A percentile compares a stretch with the other conserved stretches of the same genome.
Conservation (phyloP, 2,797 vertebrate genomes). For the Pantherophis alleghaniensis region DNA sequence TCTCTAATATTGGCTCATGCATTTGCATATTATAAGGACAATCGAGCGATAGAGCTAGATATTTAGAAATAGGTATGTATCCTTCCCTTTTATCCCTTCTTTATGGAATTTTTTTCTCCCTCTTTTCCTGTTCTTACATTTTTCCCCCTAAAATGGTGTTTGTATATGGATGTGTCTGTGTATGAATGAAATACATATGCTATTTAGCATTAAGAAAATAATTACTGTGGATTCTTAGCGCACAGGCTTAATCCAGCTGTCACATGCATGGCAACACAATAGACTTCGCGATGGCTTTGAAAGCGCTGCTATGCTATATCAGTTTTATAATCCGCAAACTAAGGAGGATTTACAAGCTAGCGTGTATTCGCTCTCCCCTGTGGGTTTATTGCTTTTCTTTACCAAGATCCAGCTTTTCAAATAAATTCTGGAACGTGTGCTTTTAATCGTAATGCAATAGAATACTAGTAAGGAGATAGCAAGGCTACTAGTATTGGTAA, state of each 20-base stretch:
- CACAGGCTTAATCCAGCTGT: conserved; percentile 5
- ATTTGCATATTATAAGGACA: not conserved
- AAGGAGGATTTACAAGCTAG: conserved; percentile 5
- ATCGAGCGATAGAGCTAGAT: not conserved
- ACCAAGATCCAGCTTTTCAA: not conserved
- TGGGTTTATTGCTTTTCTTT: not conserved
- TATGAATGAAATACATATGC: not conserved
- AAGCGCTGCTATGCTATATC: conserved; percentile 3
- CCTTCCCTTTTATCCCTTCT: not conserved
- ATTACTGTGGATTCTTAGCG: not conserved
- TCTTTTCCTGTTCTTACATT: not conserved
- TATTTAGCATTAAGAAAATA: conserved; percentile 17
- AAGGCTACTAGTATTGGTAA: not conserved
- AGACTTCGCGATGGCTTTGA: conserved; percentile 1
- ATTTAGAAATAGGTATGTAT: not conserved
- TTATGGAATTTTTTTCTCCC: not conserved
- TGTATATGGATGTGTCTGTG: not conserved
- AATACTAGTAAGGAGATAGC: not conserved
- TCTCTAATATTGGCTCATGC: not conserved
- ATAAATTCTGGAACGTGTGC: not conserved
- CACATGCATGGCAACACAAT: conserved; percentile 14
- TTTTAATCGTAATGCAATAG: not conserved
- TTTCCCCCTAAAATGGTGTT: not conserved
- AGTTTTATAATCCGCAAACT: conserved; percentile 11
- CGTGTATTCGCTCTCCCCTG: not conserved